A percentile compares a stretch with the other conserved stretches of the same genome.
phyloP scores from a whole-genome alignment of 2,113 vertebrate genomes.

The Balaeniceps rex region DNA sequence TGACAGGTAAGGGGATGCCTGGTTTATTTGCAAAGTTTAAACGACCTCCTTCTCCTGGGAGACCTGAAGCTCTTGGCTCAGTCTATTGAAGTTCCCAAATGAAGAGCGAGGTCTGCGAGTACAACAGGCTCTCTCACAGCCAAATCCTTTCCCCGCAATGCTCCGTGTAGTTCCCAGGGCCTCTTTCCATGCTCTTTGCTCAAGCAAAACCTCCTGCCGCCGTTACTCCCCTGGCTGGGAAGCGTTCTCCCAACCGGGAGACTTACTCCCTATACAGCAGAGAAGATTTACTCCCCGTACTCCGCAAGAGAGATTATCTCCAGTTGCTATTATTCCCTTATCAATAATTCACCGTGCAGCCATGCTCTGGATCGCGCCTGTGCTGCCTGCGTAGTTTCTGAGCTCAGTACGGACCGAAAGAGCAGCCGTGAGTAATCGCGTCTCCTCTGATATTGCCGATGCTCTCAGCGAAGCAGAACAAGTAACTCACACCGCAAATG shows the following conservation, averaged over 20 bases:
- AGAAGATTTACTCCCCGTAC: neutral
- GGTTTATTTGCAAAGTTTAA: neutral
- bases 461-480: neutral
- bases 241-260: neutral
- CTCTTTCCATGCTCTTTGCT: fast-evolving
- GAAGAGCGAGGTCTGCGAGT: neutral
- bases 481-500: neutral
- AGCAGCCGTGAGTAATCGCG: neutral
- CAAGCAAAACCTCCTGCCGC: neutral
- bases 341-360: slow-evolving; percentile 40
- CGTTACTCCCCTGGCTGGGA: neutral
- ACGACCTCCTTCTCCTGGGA: neutral
- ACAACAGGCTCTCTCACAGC: neutral
- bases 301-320: neutral
- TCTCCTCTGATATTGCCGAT: neutral
- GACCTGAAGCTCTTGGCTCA: neutral
- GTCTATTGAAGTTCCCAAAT: neutral
- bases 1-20: neutral
- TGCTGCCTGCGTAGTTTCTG: neutral
- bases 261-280: neutral
- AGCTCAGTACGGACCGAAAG: neutral
- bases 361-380: neutral
- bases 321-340: neutral
- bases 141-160: neutral
- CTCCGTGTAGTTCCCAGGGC: neutral